phyloP scores from a whole-genome alignment of 2,888 invertebrate species.

The Tiliacea citrago region DNA sequence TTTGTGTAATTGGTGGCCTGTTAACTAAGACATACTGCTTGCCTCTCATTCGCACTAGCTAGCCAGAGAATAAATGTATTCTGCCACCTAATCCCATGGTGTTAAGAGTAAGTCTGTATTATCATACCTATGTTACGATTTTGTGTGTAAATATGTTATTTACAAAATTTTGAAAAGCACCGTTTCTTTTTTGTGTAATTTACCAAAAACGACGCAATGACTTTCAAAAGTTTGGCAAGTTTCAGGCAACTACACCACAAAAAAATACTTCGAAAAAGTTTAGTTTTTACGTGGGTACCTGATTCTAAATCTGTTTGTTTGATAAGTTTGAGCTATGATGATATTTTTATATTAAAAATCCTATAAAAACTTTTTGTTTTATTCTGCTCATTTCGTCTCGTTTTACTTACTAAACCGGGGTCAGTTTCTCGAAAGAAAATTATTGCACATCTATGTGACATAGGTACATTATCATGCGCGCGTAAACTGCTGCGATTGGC shows the following conservation, averaged over 20 bases:
- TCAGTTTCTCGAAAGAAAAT: too few species aligned
- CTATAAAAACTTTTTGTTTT: conserved; percentile 10
- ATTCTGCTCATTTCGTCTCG: neutral
- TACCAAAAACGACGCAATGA: neutral
- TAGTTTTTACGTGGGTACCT: neutral
- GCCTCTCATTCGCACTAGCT: neutral
- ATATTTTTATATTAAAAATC: conserved; percentile 46
- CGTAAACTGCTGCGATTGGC: too few species aligned
- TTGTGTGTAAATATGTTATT: conserved; percentile 7
- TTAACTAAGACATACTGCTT: neutral
- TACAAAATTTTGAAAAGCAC: neutral
- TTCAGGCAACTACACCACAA: neutral
- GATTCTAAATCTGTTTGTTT: conserved; percentile 16
- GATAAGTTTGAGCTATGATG: conserved; percentile 34
- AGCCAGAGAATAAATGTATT: neutral
- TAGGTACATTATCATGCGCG: too few species aligned
- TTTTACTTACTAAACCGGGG: neutral
- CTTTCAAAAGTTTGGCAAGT: conserved; percentile 5
- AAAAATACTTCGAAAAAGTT: neutral
- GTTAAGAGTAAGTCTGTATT: neutral
- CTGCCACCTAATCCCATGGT: neutral
- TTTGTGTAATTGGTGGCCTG: conserved; percentile 1
- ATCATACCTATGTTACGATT: neutral
- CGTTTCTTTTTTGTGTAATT: neutral
- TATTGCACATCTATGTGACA: too few species aligned